Evolutionary conservation across 2,888 invertebrate genomes (phyloP), one percentile per base, ranked within the genome.

Genomic region (Bimastos eiseni): DNA sequence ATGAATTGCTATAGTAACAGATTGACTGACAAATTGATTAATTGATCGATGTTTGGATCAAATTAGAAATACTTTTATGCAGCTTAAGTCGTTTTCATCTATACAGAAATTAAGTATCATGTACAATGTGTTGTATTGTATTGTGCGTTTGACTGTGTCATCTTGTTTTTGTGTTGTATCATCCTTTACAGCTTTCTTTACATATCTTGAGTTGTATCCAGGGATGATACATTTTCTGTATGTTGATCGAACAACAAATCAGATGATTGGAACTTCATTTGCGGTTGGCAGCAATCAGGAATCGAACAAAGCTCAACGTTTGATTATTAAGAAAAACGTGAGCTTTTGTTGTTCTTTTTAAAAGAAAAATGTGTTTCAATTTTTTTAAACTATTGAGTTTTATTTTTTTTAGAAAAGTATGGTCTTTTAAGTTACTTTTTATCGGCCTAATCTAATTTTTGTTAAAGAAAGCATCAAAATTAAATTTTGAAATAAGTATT

Each of bases 201-300:
- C 86, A 6, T 84, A 84, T 84, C 84, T 84, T 33, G 84, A 33
- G 34, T 21, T 36, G 37, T 36, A 36, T 86, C 86, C 86, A 24
- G 86, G 86, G 19, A 36, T 86, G 86, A 37, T 86, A 15, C 86
- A 86, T 17, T 86, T 86, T 86, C 86, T 86, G 17, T 86, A 86
- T 24, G 86, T 86, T 37, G 86, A 86, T 86, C 86, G 86, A 86
- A 86, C 86, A 37, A 15, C 34, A 36, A 86, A 86, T 86, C 36
- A 86, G 19, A 34, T 86, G 34, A 86, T 36, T 6, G 37, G 36
- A 37, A 86, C 86, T 34, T 86, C 86, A 19, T 37, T 86, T 86
- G 86, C 86, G 34, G 37, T 34, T 37, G 86, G 86, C 86, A 86
- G 86, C 86, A 30, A 86, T 17, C 34, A 37, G 37, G 37, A 86